A percentile compares a stretch with the other conserved stretches of the same genome.
Conservation (phyloP, 35 echinoderm and acorn worm genomes). For the Anneissia japonica region DNA sequence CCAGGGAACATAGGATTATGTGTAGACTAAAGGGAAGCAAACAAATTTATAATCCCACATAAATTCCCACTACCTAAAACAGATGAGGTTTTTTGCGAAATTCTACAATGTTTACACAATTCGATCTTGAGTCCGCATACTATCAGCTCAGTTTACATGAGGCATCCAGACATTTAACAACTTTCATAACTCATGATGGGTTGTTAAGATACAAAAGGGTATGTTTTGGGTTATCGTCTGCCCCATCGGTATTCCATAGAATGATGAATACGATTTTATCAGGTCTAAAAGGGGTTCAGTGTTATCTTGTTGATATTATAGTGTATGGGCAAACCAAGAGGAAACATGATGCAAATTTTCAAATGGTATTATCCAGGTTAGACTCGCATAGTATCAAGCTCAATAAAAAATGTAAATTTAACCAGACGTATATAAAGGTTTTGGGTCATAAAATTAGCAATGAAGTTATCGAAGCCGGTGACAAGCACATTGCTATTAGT, state of each 20-base stretch:
- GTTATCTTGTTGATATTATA: neutral
- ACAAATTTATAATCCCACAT: conserved; percentile 38
- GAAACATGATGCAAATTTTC: conserved; percentile 13
- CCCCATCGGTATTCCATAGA: conserved; percentile 42
- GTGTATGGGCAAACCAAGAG: neutral
- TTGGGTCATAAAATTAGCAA: too few species aligned
- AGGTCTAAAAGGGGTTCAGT: conserved; percentile 37
- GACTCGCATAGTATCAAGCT: neutral
- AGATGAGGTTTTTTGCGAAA: conserved; percentile 31
- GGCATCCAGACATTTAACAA: conserved; percentile 2
- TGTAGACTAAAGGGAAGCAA: conserved; percentile 40
- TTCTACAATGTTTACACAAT: conserved; percentile 16
- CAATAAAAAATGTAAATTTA: conserved; percentile 22
- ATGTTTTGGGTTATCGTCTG: conserved; percentile 51
- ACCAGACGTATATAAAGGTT: too few species aligned
- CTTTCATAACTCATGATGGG: conserved; percentile 54
- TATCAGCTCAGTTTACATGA: conserved; percentile 31
- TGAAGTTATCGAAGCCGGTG: neutral
- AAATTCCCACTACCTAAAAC: conserved; percentile 49
- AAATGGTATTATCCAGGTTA: neutral
- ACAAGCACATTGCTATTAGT: conserved; percentile 17
- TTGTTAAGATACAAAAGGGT: conserved; percentile 41
- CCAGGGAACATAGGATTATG: conserved; percentile 40
- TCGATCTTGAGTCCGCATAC: conserved; percentile 28
- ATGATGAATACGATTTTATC: conserved; percentile 37